Evolutionary conservation across 2,888 invertebrate genomes (phyloP), one percentile per base, ranked within the genome.

Genomic region (Drosophila atripex): DNA sequence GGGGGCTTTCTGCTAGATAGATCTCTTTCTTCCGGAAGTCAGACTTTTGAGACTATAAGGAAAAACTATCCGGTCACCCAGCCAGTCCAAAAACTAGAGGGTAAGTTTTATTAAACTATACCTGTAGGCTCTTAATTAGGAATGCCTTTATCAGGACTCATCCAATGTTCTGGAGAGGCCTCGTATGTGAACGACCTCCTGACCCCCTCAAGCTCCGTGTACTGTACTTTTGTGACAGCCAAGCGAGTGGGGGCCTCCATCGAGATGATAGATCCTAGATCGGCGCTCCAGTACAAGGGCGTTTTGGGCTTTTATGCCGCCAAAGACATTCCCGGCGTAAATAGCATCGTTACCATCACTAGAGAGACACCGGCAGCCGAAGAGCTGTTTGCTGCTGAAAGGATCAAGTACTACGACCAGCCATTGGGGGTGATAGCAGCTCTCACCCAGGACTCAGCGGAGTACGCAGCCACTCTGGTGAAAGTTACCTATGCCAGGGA

Each of bases 381-480:
- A 88, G 14, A 93, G 89, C 89, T 91, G 72, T 80, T 89, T 53
- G 23, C 79, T 43, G 6, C 89, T 83, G 87, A 85, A 1, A 65
- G 63, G 12, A 86, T 90, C 0, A 79, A 91, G 8, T 95, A 93
- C 89, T 94, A 94, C 65, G 95, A 95, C 0, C 97, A 97, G 84
- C 94, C 96, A 0, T 85, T 97, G 9, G 97, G 95, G 0, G 89
- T 97, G 0, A 92, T 97, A 11, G 94, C 95, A 0, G 97, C 97
- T 0, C 92, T 92, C 7, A 93, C 92, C 1, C 93, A 93, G 16
- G 92, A 91, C 4, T 77, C 93, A 11, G 95, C 95, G 0, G 92
- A 59, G 11, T 70, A 80, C 51, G 80, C 80, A 3, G 75, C 80
- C 0, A 90, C 91, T 2, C 87, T 93, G 70, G 94, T 95, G 0